phyloP scores from a whole-genome alignment of 2,113 vertebrate species.

The Rostratula benghalensis region DNA sequence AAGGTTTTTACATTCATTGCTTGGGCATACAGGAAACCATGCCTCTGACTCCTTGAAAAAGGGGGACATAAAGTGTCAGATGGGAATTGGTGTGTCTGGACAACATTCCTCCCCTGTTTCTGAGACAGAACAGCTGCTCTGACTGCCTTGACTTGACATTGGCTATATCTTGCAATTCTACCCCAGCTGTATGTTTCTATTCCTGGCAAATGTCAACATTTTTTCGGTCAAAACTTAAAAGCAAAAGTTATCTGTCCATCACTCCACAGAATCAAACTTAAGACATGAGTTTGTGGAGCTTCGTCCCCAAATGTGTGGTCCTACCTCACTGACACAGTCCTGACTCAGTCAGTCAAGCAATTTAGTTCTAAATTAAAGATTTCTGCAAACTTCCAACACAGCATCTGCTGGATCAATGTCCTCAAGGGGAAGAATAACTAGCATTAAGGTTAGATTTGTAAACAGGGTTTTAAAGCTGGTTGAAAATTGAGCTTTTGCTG shows the following conservation, averaged over 20 bases:
- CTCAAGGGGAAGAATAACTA: not conserved
- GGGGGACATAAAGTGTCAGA: not conserved
- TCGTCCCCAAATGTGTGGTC: not conserved
- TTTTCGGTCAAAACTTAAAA: not conserved
- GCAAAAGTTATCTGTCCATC: not conserved
- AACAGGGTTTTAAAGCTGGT: not conserved
- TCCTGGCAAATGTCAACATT: not conserved
- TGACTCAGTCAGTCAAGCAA: not conserved
- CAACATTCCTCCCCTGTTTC: not conserved
- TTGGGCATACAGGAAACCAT: not conserved
- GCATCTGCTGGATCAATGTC: not conserved
- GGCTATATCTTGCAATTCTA: not conserved
- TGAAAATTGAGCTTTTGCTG: not conserved
- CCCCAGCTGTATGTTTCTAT: not conserved
- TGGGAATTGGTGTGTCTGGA: not conserved
- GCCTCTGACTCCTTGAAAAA: not conserved
- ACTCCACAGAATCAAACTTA: not conserved
- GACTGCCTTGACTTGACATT: not conserved
- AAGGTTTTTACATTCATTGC: not conserved
- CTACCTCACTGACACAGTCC: not conserved
- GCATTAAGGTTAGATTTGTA: constrained; percentile 13
- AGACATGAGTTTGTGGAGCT: not conserved
- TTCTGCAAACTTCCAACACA: not conserved
- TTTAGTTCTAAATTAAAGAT: not conserved
- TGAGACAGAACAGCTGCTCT: not conserved